Conservation (phyloP, 2,797 vertebrate species). For the Ciconia nigra region DNA sequence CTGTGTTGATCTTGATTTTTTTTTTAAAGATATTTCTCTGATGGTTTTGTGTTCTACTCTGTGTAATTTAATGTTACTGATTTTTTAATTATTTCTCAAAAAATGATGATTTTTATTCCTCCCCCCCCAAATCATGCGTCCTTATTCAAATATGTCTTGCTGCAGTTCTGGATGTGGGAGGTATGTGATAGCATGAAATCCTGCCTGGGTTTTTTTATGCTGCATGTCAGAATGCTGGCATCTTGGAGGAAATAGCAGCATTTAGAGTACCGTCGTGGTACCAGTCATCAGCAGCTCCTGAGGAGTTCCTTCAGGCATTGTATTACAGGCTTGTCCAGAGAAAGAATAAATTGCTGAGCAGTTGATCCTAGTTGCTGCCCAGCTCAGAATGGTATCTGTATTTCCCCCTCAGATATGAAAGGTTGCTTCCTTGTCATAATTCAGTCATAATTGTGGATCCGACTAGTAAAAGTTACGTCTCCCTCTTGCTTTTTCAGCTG, state of each 20-base stretch:
- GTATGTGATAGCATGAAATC: not conserved
- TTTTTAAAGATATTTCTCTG: not conserved
- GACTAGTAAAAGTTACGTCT: not conserved
- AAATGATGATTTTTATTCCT: too few relatives aligned
- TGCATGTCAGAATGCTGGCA: not conserved
- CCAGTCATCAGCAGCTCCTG: not conserved
- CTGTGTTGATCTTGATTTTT: not conserved
- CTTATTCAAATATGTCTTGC: not conserved
- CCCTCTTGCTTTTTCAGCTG: not conserved
- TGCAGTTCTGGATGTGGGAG: not conserved
- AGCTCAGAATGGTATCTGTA: not conserved
- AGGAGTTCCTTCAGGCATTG: not conserved
- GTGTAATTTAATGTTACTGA: not conserved
- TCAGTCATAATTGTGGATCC: accelerated
- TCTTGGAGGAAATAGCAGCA: not conserved
- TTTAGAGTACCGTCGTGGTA: not conserved
- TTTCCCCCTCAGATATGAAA: not conserved
- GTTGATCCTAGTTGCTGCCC: not conserved
- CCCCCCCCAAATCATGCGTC: not conserved
- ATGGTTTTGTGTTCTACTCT: not conserved
- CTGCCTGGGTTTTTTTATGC: not conserved
- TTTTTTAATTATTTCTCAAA: not conserved
- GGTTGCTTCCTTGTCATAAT: not conserved
- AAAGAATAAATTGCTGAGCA: accelerated
- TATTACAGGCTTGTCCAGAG: not conserved